These are phyloP conservation scores for Glossosoma conforme DNA, from an alignment of 1,140 invertebrate species.

Conservation along the genomic window DNA sequence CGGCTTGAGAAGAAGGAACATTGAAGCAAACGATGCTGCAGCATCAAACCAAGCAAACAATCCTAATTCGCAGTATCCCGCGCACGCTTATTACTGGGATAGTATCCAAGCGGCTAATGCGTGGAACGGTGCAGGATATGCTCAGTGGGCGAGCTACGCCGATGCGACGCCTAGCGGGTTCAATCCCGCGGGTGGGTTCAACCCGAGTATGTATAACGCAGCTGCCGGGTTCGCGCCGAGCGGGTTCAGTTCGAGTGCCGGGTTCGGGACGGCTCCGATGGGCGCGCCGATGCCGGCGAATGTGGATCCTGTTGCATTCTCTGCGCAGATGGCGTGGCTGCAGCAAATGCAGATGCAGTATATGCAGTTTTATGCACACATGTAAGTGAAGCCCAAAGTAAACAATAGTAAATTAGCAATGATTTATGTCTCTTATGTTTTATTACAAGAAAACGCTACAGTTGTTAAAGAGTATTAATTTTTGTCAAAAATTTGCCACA, in stretches of 20 bases:
- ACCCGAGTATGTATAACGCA: slow-evolving; percentile 5
- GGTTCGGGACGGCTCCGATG: neutral
- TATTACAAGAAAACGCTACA: neutral
- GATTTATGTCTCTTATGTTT: slow-evolving; percentile 2
- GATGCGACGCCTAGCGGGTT: neutral
- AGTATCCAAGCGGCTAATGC: neutral
- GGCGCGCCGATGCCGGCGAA: slow-evolving; percentile 4
- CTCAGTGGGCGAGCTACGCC: neutral
- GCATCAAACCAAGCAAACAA: too few species aligned
- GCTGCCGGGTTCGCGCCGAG: neutral
- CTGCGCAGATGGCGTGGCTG: slow-evolving; percentile 66
- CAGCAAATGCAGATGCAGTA: slow-evolving; percentile 83
- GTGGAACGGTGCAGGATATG: slow-evolving; percentile 2
- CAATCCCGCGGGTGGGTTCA: slow-evolving; percentile 5
- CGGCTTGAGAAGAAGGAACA: too few species aligned
- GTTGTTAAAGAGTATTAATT: neutral
- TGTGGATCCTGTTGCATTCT: slow-evolving; percentile 20
- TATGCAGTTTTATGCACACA: slow-evolving; percentile 77
- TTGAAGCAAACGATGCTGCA: too few species aligned
- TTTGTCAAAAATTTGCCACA: neutral
- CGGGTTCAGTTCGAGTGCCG: slow-evolving; percentile 5
- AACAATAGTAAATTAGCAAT: too few species aligned
- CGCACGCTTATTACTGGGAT: slow-evolving; percentile 8
- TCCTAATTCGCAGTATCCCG: slow-evolving; percentile 4
- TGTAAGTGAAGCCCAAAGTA: slow-evolving; percentile 48